These are phyloP conservation scores for Molanna angustata DNA, from an alignment of 2,888 invertebrate species.

Conservation along the genomic window DNA sequence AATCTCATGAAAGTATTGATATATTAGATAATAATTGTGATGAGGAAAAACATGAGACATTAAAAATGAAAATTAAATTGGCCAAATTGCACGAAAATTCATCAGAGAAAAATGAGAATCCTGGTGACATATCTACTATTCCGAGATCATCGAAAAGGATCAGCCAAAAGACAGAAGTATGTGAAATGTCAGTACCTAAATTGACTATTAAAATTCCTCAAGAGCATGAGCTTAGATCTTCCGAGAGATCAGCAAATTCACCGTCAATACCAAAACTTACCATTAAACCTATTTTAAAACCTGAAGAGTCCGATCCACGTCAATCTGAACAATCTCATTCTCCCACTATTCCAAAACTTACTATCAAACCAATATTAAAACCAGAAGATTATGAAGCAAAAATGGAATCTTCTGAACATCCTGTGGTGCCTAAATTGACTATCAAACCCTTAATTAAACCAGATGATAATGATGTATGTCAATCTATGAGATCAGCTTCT, in stretches of 20 bases:
- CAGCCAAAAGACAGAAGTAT: conserved; percentile 41
- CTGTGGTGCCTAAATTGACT: conserved; percentile 55
- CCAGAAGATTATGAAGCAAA: conserved; percentile 44
- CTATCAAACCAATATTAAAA: conserved; percentile 52
- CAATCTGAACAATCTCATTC: conserved; percentile 36
- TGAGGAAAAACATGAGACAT: conserved; percentile 40
- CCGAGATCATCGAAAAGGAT: conserved; percentile 50
- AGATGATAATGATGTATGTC: conserved; percentile 35
- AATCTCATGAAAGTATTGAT: conserved; percentile 18
- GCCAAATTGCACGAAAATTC: conserved; percentile 47
- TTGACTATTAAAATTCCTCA: conserved; percentile 47
- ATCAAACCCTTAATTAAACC: conserved; percentile 44
- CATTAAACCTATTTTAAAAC: conserved; percentile 48
- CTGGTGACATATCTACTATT: conserved; percentile 45
- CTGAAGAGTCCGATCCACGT: conserved; percentile 34
- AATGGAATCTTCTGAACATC: conserved; percentile 53
- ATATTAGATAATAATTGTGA: conserved; percentile 17
- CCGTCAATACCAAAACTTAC: conserved; percentile 52
- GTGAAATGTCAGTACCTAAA: conserved; percentile 43
- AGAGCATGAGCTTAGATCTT: conserved; percentile 39
- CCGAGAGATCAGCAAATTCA: conserved; percentile 20
- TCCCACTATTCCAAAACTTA: conserved; percentile 48
- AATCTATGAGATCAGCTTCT: conserved; percentile 34
- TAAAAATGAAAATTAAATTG: conserved; percentile 52
- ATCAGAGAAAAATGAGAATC: conserved; percentile 42